A percentile compares a stretch with the other conserved stretches of the same genome.
Evolutionary conservation across 2,888 invertebrate species (phyloP).

Genomic region (Ophraella communa): DNA sequence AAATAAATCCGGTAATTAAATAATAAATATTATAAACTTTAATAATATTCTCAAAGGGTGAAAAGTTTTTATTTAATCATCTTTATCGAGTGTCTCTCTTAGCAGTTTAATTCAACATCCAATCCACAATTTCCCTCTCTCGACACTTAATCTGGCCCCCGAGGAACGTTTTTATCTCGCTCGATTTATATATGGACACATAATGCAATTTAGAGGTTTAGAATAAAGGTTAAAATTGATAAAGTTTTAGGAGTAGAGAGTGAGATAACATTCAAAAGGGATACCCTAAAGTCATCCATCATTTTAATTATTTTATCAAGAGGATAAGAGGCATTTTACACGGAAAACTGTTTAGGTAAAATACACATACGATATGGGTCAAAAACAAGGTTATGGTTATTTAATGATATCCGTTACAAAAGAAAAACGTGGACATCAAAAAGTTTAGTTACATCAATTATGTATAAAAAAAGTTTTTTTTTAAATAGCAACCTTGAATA

Average conservation of each 20-base stretch:
- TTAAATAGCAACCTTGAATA: too few relatives aligned
- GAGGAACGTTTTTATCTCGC: slow-evolving; percentile 2
- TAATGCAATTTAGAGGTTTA: not conserved
- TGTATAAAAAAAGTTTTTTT: too few relatives aligned
- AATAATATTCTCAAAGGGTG: not conserved
- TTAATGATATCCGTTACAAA: too few relatives aligned
- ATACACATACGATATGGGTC: not conserved
- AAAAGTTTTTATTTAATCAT: slow-evolving; percentile 6
- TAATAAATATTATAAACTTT: slow-evolving; percentile 6
- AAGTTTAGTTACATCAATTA: not conserved
- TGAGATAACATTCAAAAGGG: not conserved
- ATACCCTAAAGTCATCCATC: not conserved
- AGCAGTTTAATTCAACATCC: not conserved
- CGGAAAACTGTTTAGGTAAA: not conserved
- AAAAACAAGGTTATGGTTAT: not conserved
- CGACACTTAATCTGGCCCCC: not conserved
- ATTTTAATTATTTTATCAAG: not conserved
- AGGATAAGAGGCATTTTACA: too few relatives aligned
- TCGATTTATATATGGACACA: not conserved
- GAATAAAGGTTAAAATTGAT: not conserved
- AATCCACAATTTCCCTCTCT: slow-evolving; percentile 5
- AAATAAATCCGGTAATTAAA: not conserved
- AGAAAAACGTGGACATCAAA: not conserved
- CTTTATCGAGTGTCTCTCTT: not conserved
- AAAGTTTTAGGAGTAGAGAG: not conserved